phyloP scores from a whole-genome alignment of 2,113 vertebrate genomes.

The Grammomys dolichurus region DNA sequence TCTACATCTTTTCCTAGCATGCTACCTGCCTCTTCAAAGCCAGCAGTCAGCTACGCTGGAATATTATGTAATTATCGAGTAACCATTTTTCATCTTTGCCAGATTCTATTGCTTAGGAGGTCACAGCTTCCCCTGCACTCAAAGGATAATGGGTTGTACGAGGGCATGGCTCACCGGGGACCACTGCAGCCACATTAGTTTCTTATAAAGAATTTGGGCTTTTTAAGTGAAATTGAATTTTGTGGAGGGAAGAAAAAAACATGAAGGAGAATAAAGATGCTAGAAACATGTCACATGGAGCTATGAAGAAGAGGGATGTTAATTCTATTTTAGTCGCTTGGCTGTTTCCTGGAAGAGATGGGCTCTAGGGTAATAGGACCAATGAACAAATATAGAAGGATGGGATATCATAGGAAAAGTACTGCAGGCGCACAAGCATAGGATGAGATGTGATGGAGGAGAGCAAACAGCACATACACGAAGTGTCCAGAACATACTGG shows the following conservation, averaged over 20 bases:
- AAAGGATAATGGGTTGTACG: not conserved
- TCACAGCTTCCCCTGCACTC: not conserved
- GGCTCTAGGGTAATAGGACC: not conserved
- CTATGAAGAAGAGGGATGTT: not conserved
- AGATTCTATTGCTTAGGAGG: not conserved
- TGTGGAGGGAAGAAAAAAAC: not conserved
- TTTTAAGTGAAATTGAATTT: conserved; percentile 24
- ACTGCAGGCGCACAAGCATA: not conserved
- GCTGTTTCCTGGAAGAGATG: not conserved
- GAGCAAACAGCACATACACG: not conserved
- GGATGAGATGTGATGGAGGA: not conserved
- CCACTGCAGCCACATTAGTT: not conserved
- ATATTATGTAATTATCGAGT: not conserved
- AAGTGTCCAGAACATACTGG: not conserved
- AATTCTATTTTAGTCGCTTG: conserved; percentile 13
- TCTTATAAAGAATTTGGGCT: not conserved
- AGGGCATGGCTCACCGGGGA: not conserved
- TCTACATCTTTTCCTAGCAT: not conserved
- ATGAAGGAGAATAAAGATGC: not conserved
- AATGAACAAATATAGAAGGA: not conserved
- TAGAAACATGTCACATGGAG: not conserved
- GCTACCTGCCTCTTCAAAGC: not conserved
- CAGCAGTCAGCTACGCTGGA: not conserved
- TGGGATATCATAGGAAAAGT: not conserved
- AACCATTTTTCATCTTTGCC: not conserved